Percentiles rank a stretch among this genome's conserved stretches.
phyloP scores from a whole-genome alignment of 2,888 invertebrate genomes.

The Glaucopsyche alexis region DNA sequence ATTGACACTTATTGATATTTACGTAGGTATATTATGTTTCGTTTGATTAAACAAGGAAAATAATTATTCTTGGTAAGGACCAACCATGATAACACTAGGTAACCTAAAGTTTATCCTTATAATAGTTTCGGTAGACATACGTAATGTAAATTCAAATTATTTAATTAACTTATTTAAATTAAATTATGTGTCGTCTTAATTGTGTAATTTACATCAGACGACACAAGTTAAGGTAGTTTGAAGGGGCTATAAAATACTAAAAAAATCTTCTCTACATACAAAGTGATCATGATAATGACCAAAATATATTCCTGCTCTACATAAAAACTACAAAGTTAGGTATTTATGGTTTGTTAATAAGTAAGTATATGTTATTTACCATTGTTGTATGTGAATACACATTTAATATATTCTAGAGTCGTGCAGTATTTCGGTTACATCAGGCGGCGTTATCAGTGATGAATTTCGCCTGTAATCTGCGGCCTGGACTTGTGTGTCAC shows the following conservation, averaged over 20 bases:
- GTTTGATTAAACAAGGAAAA: background rate
- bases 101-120: too few species aligned
- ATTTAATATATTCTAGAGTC: background rate
- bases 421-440: conserved; percentile 7
- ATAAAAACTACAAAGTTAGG: background rate
- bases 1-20: too few species aligned
- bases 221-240: too few species aligned
- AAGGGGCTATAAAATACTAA: too few species aligned
- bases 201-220: too few species aligned
- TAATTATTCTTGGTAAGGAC: background rate
- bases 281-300: too few species aligned
- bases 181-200: too few species aligned
- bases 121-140: too few species aligned
- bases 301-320: background rate
- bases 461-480: conserved; percentile 64
- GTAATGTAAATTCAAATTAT: too few species aligned
- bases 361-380: background rate
- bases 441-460: conserved; percentile 53
- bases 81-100: too few species aligned
- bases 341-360: background rate
- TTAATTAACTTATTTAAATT: too few species aligned
- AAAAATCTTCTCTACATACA: too few species aligned
- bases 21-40: background rate
- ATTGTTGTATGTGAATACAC: background rate
- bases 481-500: conserved; percentile 53